Percentiles rank a stretch among this genome's conserved stretches.
phyloP scores from a whole-genome alignment of 2,888 invertebrate species.

The Xestia sexstrigata region DNA sequence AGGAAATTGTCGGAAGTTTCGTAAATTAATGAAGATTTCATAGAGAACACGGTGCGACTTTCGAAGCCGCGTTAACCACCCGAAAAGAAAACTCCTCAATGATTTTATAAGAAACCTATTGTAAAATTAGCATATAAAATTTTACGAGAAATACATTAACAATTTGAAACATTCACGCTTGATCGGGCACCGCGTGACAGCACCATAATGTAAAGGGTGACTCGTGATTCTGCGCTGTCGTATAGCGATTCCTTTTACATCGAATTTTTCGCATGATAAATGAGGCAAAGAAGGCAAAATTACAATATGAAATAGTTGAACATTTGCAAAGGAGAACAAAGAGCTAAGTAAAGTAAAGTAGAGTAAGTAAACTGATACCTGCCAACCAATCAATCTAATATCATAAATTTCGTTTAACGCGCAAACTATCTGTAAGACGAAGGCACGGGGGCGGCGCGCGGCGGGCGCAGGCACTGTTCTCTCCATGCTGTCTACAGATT shows the following conservation, averaged over 20 bases:
- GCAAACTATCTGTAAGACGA: slow-evolving; percentile 81
- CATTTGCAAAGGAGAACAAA: slow-evolving; percentile 54
- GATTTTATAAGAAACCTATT: slow-evolving; percentile 51
- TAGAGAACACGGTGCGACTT: slow-evolving; percentile 75
- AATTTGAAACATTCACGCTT: slow-evolving; percentile 65
- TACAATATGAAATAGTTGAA: slow-evolving; percentile 45
- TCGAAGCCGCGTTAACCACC: slow-evolving; percentile 55
- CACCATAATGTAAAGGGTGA: slow-evolving; percentile 76
- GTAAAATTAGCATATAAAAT: slow-evolving; percentile 56
- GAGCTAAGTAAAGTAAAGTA: too few species aligned
- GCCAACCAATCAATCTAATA: slow-evolving; percentile 80
- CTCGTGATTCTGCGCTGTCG: slow-evolving; percentile 71
- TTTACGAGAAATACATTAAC: slow-evolving; percentile 57
- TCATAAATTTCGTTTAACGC: slow-evolving; percentile 85
- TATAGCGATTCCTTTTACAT: slow-evolving; percentile 65
- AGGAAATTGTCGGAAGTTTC: slow-evolving; percentile 82
- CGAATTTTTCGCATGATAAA: slow-evolving; percentile 69
- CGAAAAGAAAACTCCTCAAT: slow-evolving; percentile 51
- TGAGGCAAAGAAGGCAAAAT: slow-evolving; percentile 39
- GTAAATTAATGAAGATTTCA: slow-evolving; percentile 83
- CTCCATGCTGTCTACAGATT: slow-evolving; percentile 89
- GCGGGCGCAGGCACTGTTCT: slow-evolving; percentile 79
- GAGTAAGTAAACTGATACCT: slow-evolving; percentile 67
- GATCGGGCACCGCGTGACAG: slow-evolving; percentile 72
- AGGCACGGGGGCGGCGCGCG: slow-evolving; percentile 38